Evolutionary conservation across 2,888 invertebrate species (phyloP), one percentile per base, ranked within the genome.

Genomic region (Dichetophora obliterata): DNA sequence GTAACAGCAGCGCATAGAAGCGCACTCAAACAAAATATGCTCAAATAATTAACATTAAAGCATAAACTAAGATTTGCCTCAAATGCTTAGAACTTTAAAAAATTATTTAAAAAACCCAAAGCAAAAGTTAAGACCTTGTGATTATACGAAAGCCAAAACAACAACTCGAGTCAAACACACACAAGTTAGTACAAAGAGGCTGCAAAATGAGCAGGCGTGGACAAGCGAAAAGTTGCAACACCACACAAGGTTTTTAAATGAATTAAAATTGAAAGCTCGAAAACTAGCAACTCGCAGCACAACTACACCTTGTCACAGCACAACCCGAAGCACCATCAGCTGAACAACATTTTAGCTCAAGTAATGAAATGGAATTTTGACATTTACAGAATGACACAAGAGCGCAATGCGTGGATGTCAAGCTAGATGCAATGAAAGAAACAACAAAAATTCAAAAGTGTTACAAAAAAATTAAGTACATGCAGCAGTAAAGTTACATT

Each of bases 361-460:
- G 54, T 61, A 72, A 72, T 72, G 59, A 72, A 72, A 72, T 61
- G 72, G 43, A 71, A 61, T 72, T 61, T 61, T 59, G 61, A 72
- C 72, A 72, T 59, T 19, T 71, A 37, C 37, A 59, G 59, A 59
- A 71, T 59, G 71, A 59, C 59, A 59, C 24, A 24, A 22, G 57
- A 71, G 59, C 70, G 27, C 52, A 70, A 16, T 54, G 54, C 54
- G 54, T 54, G 22, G 54, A n/a, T 19, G 54, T 22, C 43, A 43
- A 43, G 43, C 43, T 43, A 43, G 14, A 43, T 43, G 43, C 43
- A 43, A 43, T 43, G 43, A 11, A 19, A 54, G 11, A 8, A n/a
- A 54, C 19, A 54, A 54, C 54, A 22, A 54, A 1, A 54, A n/a
- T 19, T 31, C 3, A 31, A 48, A 66, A 43, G 14, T 9, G 22